Base-by-base conservation (phyloP, 2,888 invertebrate genomes). In the Lysandra bellargus region DNA sequence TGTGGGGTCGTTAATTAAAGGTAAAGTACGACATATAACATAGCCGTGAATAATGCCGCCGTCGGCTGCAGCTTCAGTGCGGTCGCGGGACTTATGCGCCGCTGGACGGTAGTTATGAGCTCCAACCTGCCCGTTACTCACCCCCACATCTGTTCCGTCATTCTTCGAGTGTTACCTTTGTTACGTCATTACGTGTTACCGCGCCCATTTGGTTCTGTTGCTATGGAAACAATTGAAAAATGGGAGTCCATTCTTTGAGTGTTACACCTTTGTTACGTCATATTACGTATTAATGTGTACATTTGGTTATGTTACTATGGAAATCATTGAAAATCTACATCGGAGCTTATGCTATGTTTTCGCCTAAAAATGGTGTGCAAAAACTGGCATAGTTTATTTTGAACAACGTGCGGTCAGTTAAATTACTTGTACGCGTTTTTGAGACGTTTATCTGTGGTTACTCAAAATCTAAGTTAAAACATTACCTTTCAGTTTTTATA, bases 11-110 rank as follows among this genome's bases (percentile, higher is more conserved):
- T 85, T 85, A 84, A 84, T 85, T 85, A 84, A 83, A 85, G 84
- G 84, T 84, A 82, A 82, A 83, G 82, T 83, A 85, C 83, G 82
- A 82, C 81, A 82, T 83, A 83, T 84, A 84, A 88, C 87, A 87
- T 84, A 84, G 83, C 85, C 81, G 85, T 89, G 88, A 91, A 87
- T 90, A 89, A 89, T 89, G 89, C 87, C 85, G 85, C 85, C 81
- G 83, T 82, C 82, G 82, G 85, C 83, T 86, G 86, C 88, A 87
- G 85, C 85, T 86, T 85, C 87, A 86, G 85, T 92, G 92, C 89
- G 92, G 92, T 90, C 86, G 86, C 87, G 86, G 88, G 91, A 92
- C 91, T 92, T 92, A 93, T 92, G 91, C 88, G 87, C 89, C 86
- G 87, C 87, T 86, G 88, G 88, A 86, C 88, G 85, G 83, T 92